A percentile compares a stretch with the other conserved stretches of the same genome.
These are phyloP conservation scores for Menidia menidia DNA, from an alignment of 2,797 vertebrate species.

Conservation along the genomic window DNA sequence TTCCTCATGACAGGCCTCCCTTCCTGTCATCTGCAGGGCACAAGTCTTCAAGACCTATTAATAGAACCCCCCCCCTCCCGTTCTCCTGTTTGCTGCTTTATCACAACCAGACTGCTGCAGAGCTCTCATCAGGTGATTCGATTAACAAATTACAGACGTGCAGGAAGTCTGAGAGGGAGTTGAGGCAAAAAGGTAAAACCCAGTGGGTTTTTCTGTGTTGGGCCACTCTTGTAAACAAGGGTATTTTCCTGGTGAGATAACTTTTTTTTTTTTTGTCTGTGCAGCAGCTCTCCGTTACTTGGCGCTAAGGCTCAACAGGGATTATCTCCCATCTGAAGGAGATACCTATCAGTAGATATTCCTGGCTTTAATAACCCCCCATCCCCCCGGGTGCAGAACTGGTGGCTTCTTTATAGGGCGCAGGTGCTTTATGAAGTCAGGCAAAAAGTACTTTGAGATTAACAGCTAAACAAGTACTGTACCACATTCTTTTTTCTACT, in stretches of 20 bases:
- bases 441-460: too few species aligned
- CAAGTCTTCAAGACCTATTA: conserved; percentile 89
- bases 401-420: neutral
- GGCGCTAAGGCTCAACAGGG: conserved; percentile 50
- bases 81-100: conserved; percentile 61
- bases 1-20: conserved; percentile 86
- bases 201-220: conserved; percentile 60
- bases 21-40: conserved; percentile 96
- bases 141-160: conserved; percentile 70
- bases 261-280: conserved; percentile 15
- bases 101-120: conserved; percentile 86
- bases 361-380: conserved; percentile 39
- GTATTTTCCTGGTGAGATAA: conserved; percentile 68
- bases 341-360: conserved; percentile 70
- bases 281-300: conserved; percentile 30
- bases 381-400: conserved; percentile 18
- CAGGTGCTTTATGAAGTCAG: neutral
- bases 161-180: conserved; percentile 57
- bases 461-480: too few species aligned
- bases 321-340: conserved; percentile 62
- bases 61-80: conserved; percentile 75
- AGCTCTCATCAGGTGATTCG: conserved; percentile 91
- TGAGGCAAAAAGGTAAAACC: conserved; percentile 40
- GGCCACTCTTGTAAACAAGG: conserved; percentile 77
- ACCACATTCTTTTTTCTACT: too few species aligned